Conservation (phyloP, 23 tunicate species). For the Trididemnum miniatum region DNA sequence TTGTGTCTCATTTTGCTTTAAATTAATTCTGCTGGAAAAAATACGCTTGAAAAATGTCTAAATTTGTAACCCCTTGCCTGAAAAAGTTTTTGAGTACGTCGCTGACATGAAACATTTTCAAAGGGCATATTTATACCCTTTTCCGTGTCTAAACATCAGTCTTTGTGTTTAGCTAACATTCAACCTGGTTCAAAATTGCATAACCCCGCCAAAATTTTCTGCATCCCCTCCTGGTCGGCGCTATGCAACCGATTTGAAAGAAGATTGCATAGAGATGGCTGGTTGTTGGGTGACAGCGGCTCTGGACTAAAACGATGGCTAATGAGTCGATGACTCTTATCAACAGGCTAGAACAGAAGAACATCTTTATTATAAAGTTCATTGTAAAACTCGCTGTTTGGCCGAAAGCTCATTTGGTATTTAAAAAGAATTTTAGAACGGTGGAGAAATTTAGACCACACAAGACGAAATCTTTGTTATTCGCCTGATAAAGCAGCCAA, state of each 20-base stretch:
- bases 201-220: too few relatives aligned
- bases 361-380: neutral
- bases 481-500: neutral
- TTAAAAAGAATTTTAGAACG: neutral
- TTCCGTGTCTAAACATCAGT: too few relatives aligned
- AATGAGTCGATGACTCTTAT: neutral
- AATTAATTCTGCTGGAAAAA: too few relatives aligned
- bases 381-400: neutral
- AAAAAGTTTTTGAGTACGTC: too few relatives aligned
- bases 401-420: neutral
- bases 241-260: neutral
- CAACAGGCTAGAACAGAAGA: neutral
- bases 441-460: neutral
- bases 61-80: too few relatives aligned
- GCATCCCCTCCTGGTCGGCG: too few relatives aligned
- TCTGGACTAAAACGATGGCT: neutral
- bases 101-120: too few relatives aligned
- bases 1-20: too few relatives aligned
- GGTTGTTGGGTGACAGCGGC: neutral
- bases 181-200: too few relatives aligned
- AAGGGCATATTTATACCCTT: too few relatives aligned
- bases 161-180: too few relatives aligned
- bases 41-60: too few relatives aligned
- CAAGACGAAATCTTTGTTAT: neutral
- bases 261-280: neutral